Conservation (phyloP, 1,140 invertebrate genomes). For the Coelopa frigida region DNA sequence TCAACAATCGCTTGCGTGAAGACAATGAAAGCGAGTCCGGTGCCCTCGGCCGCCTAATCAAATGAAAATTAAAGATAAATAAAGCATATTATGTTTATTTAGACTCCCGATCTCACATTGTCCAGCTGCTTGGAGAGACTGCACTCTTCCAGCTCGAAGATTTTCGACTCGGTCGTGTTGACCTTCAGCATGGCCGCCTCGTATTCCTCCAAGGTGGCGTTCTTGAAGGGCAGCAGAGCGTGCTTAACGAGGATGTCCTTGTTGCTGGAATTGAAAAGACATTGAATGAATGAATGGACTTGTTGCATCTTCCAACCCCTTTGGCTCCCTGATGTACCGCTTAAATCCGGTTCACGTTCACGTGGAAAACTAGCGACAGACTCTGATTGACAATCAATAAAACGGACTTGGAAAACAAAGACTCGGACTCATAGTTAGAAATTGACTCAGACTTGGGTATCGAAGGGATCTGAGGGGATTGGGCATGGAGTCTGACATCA, state of each 20-base stretch:
- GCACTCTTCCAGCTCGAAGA: slow-evolving; percentile 55
- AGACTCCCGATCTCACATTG: slow-evolving; percentile 52
- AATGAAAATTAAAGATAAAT: slow-evolving; percentile 20
- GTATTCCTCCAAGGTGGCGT: slow-evolving; percentile 52
- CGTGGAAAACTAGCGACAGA: no score
- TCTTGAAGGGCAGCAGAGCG: slow-evolving; percentile 46
- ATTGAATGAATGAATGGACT: no score
- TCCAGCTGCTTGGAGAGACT: slow-evolving; percentile 63
- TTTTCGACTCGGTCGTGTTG: slow-evolving; percentile 39
- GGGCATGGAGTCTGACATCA: no score
- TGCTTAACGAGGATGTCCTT: slow-evolving; percentile 51
- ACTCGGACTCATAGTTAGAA: no score
- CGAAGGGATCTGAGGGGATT: no score
- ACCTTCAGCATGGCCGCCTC: slow-evolving; percentile 45
- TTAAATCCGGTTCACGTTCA: no score
- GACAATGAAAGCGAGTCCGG: slow-evolving; percentile 84
- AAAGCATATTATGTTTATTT: slow-evolving; percentile 33
- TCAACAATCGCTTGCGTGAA: slow-evolving; percentile 89
- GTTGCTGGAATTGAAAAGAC: slow-evolving; percentile 54
- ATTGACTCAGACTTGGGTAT: no score
- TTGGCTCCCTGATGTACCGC: no score
- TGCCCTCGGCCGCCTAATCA: slow-evolving; percentile 79
- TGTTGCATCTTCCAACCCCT: no score
- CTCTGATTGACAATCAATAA: no score
- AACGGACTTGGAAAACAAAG: no score